Evolutionary conservation across 1,140 invertebrate genomes (phyloP), one percentile per base, ranked within the genome.

Genomic region (Zaprionus gabonicus): DNA sequence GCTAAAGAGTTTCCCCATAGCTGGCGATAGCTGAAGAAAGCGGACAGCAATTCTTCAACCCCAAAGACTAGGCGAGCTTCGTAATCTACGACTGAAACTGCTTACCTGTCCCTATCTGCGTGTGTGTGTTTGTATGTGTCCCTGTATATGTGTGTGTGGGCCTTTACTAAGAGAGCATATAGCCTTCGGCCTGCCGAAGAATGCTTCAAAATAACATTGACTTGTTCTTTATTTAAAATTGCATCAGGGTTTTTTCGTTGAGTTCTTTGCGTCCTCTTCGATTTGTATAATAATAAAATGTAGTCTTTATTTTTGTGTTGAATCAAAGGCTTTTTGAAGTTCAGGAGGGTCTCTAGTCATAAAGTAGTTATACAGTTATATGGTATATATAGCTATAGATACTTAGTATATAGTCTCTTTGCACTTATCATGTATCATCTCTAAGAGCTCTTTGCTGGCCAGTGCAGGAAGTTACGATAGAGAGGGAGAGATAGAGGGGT

Each of bases 151-250:
- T 53, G 15, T 65, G 4, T 63, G 46, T 60, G 31, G 56, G 65
- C 49, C 25, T 56, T 73, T 31, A 57, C 36, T 57, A 62, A 70
- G 49, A 74, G 81, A 84, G 81, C 78, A 85, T 78, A 71, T 70
- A 62, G 64, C 38, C 82, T 82, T 86, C 82, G 82, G 82, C 83
- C 83, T 86, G 82, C 82, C 82, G 82, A 86, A 86, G 82, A 69
- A 62, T 82, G 80, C 76, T 70, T 68, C 58, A 10, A n/a, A 25
- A 49, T 71, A 74, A 56, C 60, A 49, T 44, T 31, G 56, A 23
- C 20, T 25, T 41, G 27, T 27, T 44, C 36, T 67, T 23, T 31
- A 60, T 66, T 76, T 64, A 71, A 71, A 71, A 75, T 76, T 71
- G 53, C 34, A 59, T 65, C 36, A 20, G 63, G 41, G 41, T 57